These are phyloP conservation scores for Toxostoma redivivum DNA, from an alignment of 2,113 vertebrate genomes.

Conservation along the genomic window DNA sequence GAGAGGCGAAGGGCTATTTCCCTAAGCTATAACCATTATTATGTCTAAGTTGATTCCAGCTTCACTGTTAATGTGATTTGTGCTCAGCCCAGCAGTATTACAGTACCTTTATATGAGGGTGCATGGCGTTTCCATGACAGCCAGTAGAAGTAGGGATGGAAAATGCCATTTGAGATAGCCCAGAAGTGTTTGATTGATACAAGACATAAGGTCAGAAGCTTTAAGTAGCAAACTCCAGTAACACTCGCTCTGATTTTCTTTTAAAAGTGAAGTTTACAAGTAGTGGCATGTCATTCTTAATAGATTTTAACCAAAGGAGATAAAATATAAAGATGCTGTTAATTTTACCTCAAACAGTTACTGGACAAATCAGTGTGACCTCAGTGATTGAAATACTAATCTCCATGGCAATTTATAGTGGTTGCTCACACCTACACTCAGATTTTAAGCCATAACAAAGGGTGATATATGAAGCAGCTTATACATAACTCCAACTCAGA, in stretches of 20 bases:
- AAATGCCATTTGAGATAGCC: constrained; percentile 9
- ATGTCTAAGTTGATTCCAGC: not conserved
- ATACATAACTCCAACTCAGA: not conserved
- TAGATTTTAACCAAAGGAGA: not conserved
- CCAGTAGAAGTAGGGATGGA: not conserved
- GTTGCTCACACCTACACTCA: not conserved
- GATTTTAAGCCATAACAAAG: not conserved
- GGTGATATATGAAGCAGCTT: not conserved
- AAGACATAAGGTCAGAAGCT: not conserved
- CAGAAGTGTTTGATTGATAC: not conserved
- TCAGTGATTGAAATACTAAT: not conserved
- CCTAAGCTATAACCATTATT: not conserved
- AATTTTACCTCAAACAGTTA: not conserved
- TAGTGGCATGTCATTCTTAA: not conserved
- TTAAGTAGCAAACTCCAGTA: not conserved
- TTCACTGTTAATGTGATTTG: constrained; percentile 31
- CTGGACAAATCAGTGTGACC: not conserved
- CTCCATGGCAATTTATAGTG: not conserved
- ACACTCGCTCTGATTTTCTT: not conserved
- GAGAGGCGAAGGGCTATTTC: not conserved
- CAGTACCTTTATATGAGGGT: not conserved
- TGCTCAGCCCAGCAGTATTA: not conserved
- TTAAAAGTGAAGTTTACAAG: not conserved
- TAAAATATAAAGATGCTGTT: not conserved
- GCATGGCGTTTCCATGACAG: not conserved